Evolutionary conservation across 2,888 invertebrate genomes (phyloP).

Genomic region (Trissolcus brochymenae): DNA sequence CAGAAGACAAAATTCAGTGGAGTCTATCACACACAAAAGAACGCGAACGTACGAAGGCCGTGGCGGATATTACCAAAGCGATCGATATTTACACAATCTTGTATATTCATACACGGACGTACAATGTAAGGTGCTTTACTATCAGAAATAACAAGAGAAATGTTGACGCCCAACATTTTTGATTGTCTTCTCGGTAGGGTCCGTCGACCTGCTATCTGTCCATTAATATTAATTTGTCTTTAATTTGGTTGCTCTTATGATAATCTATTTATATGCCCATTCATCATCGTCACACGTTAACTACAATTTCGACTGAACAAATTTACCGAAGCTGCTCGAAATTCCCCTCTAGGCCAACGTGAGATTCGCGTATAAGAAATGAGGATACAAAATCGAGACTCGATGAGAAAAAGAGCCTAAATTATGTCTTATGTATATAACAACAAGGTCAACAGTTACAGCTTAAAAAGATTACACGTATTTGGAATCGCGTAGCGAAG

Average conservation of each 20-base stretch:
- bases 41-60: conserved; percentile 58
- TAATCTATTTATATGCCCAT: conserved; percentile 1
- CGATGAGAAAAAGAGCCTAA: conserved; percentile 58
- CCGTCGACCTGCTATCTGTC: conserved; percentile 31
- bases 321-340: conserved; percentile 22
- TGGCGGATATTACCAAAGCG: conserved; percentile 31
- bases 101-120: conserved; percentile 33
- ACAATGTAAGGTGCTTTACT: conserved; percentile 48
- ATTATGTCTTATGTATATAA: conserved; percentile 76
- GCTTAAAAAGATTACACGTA: conserved; percentile 74
- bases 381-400: conserved; percentile 32
- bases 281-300: not conserved
- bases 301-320: conserved; percentile 21
- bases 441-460: conserved; percentile 76
- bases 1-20: conserved; percentile 29
- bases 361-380: conserved; percentile 59
- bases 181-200: conserved; percentile 74
- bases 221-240: conserved; percentile 1
- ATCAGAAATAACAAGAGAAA: conserved; percentile 73
- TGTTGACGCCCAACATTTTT: conserved; percentile 75
- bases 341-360: conserved; percentile 64
- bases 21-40: conserved; percentile 58
- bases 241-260: conserved; percentile 4
- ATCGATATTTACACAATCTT: conserved; percentile 45
- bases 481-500: conserved; percentile 68